Percentiles rank a stretch among this genome's conserved stretches.
Evolutionary conservation across 2,113 vertebrate species (phyloP).

Genomic region (Brachionichthys hirsutus): DNA sequence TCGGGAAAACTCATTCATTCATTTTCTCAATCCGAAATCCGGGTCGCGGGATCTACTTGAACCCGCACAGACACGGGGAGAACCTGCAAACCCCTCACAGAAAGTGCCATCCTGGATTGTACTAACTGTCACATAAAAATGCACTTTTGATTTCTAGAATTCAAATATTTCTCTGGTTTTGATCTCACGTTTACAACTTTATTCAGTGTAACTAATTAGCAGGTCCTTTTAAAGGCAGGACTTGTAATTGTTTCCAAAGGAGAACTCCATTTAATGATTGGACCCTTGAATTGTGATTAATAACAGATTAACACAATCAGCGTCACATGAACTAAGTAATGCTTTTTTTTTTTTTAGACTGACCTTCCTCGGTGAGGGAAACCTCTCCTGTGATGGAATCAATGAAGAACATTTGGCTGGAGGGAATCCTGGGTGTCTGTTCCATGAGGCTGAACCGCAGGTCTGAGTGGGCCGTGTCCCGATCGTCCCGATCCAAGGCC

Average conservation of each 20-base stretch:
- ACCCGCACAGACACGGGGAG: too few relatives aligned
- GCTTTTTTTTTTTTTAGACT: slow-evolving; percentile 44
- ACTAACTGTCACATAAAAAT: background rate
- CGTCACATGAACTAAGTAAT: background rate
- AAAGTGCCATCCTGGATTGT: too few relatives aligned
- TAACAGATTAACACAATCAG: background rate
- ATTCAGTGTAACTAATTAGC: background rate
- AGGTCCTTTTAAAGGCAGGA: background rate
- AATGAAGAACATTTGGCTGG: slow-evolving; percentile 77
- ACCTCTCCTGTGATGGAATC: slow-evolving; percentile 72
- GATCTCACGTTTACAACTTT: background rate
- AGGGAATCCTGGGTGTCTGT: slow-evolving; percentile 76
- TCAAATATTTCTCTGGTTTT: background rate
- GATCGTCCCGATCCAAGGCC: slow-evolving; percentile 73
- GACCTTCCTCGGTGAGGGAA: slow-evolving; percentile 81
- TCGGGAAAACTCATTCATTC: background rate
- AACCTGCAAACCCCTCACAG: too few relatives aligned
- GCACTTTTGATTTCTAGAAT: background rate
- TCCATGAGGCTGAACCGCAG: slow-evolving; percentile 79
- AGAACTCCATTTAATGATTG: background rate
- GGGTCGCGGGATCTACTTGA: too few relatives aligned
- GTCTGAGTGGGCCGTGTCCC: slow-evolving; percentile 79
- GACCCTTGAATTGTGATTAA: too few relatives aligned
- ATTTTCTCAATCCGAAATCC: too few relatives aligned
- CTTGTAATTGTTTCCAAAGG: background rate